Conservation (phyloP, 1,140 invertebrate genomes). For the Drosophila yakuba region DNA sequence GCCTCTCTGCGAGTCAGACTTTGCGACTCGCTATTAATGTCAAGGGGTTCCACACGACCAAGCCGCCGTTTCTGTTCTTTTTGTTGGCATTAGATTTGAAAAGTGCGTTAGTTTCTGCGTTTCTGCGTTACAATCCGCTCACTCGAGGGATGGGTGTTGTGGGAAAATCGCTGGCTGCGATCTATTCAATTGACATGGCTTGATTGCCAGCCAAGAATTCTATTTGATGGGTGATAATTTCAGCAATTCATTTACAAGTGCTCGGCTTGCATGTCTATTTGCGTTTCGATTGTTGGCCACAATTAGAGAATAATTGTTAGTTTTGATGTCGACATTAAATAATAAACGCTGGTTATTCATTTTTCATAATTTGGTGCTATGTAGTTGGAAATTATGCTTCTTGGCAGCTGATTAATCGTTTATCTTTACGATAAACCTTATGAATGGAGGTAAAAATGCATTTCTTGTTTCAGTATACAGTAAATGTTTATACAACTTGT, state of each 20-base stretch:
- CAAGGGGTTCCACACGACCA: constrained; percentile 79
- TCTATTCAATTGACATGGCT: constrained; percentile 25
- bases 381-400: not conserved
- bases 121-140: constrained; percentile 39
- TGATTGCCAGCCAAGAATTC: constrained; percentile 20
- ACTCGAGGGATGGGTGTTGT: constrained; percentile 41
- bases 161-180: constrained; percentile 24
- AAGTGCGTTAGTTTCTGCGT: constrained; percentile 82
- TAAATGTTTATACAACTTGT: too few relatives aligned
- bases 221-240: constrained; percentile 36
- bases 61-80: constrained; percentile 28
- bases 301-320: constrained; percentile 13
- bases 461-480: too few relatives aligned
- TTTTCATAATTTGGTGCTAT: not conserved
- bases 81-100: constrained; percentile 38
- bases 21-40: constrained; percentile 74
- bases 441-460: too few relatives aligned
- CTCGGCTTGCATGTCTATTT: constrained; percentile 26
- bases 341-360: not conserved
- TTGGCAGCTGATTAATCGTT: not conserved
- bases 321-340: not conserved
- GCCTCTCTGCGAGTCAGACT: constrained; percentile 42
- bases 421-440: too few relatives aligned
- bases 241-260: constrained; percentile 11
- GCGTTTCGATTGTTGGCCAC: constrained; percentile 7